phyloP scores from a whole-genome alignment of 1,140 invertebrate genomes.

The Conus ventricosus region DNA sequence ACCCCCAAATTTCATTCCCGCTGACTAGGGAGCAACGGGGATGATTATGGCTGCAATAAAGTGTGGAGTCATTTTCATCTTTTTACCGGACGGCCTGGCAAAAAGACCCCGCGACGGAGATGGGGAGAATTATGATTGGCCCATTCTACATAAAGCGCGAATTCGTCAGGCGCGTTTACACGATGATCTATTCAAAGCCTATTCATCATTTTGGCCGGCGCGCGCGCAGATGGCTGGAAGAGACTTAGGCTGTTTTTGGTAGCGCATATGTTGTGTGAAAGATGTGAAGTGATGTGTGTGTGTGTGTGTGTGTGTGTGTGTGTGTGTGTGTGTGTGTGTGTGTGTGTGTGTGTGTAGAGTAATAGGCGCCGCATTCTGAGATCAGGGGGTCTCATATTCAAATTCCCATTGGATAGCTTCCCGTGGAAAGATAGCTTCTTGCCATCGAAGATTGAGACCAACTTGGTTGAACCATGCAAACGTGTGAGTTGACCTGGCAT shows the following conservation, averaged over 20 bases:
- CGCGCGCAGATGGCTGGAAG: not conserved
- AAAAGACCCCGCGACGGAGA: not conserved
- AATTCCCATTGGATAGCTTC: too few species aligned
- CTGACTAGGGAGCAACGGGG: not conserved
- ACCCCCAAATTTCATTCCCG: slow-evolving; percentile 1
- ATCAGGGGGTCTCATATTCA: too few species aligned
- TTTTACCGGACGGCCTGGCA: not conserved
- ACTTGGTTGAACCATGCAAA: too few species aligned
- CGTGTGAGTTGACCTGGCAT: too few species aligned
- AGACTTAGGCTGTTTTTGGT: not conserved
- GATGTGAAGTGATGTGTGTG: not conserved
- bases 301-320: slow-evolving; percentile 19
- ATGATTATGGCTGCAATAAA: slow-evolving; percentile 11
- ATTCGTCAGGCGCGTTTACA: not conserved
- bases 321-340: slow-evolving; percentile 21
- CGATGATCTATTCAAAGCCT: not conserved
- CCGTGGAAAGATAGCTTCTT: too few species aligned
- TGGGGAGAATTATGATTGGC: not conserved
- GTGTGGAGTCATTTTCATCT: not conserved
- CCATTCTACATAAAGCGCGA: not conserved
- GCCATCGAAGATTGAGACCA: too few species aligned
- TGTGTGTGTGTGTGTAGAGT: slow-evolving; percentile 8
- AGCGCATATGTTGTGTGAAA: not conserved
- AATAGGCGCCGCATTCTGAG: too few species aligned
- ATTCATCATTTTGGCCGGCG: not conserved